These are phyloP conservation scores for Nephrocerus scutellatus DNA, from an alignment of 2,888 invertebrate genomes.

Conservation along the genomic window DNA sequence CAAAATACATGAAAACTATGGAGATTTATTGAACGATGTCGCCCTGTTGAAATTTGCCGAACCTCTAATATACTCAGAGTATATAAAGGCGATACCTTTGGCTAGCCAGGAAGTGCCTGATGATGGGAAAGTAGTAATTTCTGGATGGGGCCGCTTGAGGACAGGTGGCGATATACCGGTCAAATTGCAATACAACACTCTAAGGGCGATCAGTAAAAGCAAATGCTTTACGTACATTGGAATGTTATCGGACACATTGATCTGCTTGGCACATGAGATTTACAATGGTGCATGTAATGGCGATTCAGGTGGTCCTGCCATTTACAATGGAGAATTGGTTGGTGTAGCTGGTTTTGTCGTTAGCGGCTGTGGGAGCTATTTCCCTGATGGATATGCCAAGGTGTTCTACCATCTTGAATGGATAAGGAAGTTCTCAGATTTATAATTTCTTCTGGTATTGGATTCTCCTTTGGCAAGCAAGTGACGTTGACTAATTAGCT, in stretches of 20 bases:
- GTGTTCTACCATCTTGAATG: slow-evolving; percentile 29
- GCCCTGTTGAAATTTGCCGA: slow-evolving; percentile 27
- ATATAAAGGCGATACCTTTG: slow-evolving; percentile 28
- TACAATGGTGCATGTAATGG: slow-evolving; percentile 36
- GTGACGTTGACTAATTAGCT: too few relatives aligned
- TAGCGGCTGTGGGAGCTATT: slow-evolving; percentile 29
- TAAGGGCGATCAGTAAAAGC: slow-evolving; percentile 25
- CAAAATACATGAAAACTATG: slow-evolving; percentile 29
- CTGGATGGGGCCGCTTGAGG: slow-evolving; percentile 32
- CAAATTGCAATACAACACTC: slow-evolving; percentile 30
- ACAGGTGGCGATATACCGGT: slow-evolving; percentile 26
- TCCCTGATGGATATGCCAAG: slow-evolving; percentile 41
- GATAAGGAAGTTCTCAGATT: too few relatives aligned
- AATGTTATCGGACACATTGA: slow-evolving; percentile 26
- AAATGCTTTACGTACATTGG: slow-evolving; percentile 26
- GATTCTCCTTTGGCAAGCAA: too few relatives aligned
- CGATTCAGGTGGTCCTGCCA: slow-evolving; percentile 42
- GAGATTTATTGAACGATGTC: slow-evolving; percentile 31
- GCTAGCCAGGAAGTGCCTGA: slow-evolving; percentile 24
- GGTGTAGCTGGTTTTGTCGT: slow-evolving; percentile 38
- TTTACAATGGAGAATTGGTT: slow-evolving; percentile 33
- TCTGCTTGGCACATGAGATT: slow-evolving; percentile 33
- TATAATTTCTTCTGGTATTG: too few relatives aligned
- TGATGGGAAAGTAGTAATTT: slow-evolving; percentile 26
- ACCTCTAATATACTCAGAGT: slow-evolving; percentile 25